Base-by-base conservation (phyloP, 2,888 invertebrate species). In the Selenia dentaria region DNA sequence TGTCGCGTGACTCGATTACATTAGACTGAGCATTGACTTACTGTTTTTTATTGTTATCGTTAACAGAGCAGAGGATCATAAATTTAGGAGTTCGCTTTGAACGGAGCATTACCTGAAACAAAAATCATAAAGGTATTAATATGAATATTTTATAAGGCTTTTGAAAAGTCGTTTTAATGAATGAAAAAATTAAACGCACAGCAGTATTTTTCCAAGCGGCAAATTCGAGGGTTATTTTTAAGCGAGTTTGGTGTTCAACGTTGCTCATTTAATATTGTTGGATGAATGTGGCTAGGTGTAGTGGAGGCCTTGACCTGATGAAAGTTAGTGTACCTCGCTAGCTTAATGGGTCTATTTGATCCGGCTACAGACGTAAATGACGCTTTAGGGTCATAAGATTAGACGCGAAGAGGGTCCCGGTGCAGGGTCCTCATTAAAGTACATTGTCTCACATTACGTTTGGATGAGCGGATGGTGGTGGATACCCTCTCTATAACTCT, bases 391-490 rank as follows among this genome's bases (percentile, higher is more conserved):
- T 64, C 63, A 62, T 55, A 57, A 62, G 62, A 71, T 65, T 60
- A 67, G 50, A 47, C 50, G 54, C 48, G 64, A 63, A 59, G 39
- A 10, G 27, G 18, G 25, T 25, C 39, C 34, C 52, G 53, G 28
- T 54, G 56, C 66, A 57, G 50, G 60, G 57, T 59, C 70, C 60
- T 67, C 65, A 63, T 72, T 68, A 61, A 52, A 53, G 53, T 56
- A 67, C 57, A 64, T 57, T 64, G 62, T 62, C 62, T 62, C 62
- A 59, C 63, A 63, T 70, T 69, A 70, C 62, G 55, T 49, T 60
- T 61, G 50, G 59, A 57, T 59, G 58, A 54, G 52, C 56, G 62
- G 46, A 50, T 43, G 50, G 35, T 28, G 35, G 39, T 12, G 31
- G 40, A 48, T 42, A 34, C 53, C 47, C 42, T 51, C 27, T 12